These are phyloP conservation scores for Monomorium pharaonis DNA, from an alignment of 1,140 invertebrate genomes.

Conservation along the genomic window DNA sequence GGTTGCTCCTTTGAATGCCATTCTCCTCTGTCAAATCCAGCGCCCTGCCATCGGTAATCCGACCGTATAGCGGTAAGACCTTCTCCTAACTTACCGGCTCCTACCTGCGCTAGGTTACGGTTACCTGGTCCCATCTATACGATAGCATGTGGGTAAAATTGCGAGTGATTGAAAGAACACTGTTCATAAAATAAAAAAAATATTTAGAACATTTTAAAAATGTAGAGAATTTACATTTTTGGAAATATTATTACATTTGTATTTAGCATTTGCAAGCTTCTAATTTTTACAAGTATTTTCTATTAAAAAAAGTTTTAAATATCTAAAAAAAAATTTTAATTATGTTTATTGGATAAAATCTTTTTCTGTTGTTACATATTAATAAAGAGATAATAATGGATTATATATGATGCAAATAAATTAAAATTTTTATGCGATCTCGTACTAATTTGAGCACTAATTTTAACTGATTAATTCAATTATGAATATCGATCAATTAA, in stretches of 20 bases:
- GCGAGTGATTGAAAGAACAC: background rate
- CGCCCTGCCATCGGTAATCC: constrained; percentile 66
- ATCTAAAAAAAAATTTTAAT: too few relatives aligned
- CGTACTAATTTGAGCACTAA: background rate
- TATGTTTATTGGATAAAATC: too few relatives aligned
- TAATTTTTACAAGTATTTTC: background rate
- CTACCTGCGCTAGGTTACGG: background rate
- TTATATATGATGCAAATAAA: background rate
- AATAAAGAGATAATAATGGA: too few relatives aligned
- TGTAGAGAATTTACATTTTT: background rate
- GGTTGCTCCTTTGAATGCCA: constrained; percentile 44
- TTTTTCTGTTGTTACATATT: too few relatives aligned
- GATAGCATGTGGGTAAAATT: background rate
- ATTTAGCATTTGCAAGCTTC: background rate
- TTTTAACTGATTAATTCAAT: background rate
- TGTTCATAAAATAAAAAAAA: background rate
- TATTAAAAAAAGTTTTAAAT: background rate
- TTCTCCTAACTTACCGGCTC: constrained; percentile 75
- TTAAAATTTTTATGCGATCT: background rate
- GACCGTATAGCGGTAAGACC: constrained; percentile 74
- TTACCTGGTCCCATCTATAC: background rate
- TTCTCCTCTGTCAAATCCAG: background rate
- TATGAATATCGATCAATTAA: background rate
- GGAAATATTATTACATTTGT: background rate
- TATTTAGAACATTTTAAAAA: background rate